phyloP scores from a whole-genome alignment of 2,888 invertebrate species.

The Andricus quercusramuli region DNA sequence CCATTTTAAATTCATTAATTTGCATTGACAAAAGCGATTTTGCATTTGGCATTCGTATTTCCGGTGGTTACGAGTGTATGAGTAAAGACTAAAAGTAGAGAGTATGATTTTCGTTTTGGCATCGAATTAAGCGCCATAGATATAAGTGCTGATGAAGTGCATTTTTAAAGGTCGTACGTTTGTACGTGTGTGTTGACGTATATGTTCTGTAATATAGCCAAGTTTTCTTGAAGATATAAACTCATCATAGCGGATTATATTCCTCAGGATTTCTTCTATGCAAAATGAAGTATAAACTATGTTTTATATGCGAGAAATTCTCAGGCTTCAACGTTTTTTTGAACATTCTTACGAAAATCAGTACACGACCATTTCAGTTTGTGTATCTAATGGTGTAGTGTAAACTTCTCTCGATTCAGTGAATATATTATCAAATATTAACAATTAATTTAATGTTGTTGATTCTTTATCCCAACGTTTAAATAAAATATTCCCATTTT shows the following conservation, averaged over 20 bases:
- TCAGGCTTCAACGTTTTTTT: slow-evolving; percentile 13
- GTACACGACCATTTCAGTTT: slow-evolving; percentile 1
- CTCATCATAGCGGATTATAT: slow-evolving; percentile 2
- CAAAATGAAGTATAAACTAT: neutral
- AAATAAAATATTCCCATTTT: too few species aligned
- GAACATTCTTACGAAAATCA: slow-evolving; percentile 7
- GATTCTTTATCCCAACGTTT: neutral
- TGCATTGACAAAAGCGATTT: slow-evolving; percentile 14
- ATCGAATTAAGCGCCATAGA: slow-evolving; percentile 33
- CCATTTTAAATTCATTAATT: slow-evolving; percentile 1
- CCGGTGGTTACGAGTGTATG: neutral
- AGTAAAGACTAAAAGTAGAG: slow-evolving; percentile 26
- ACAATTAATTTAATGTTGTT: neutral
- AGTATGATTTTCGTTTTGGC: slow-evolving; percentile 21
- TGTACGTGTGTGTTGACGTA: slow-evolving; percentile 19
- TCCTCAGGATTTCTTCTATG: slow-evolving; percentile 8
- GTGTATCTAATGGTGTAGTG: slow-evolving; percentile 31
- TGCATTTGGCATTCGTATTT: slow-evolving; percentile 30
- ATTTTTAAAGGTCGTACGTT: slow-evolving; percentile 27
- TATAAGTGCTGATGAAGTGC: neutral
- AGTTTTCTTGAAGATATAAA: slow-evolving; percentile 6
- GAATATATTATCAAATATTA: slow-evolving; percentile 34
- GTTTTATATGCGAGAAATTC: slow-evolving; percentile 11
- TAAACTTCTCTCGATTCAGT: slow-evolving; percentile 26
- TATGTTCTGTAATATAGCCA: slow-evolving; percentile 29